These are phyloP conservation scores for Temnothorax ravouxi DNA, from an alignment of 2,888 invertebrate genomes.

Conservation along the genomic window DNA sequence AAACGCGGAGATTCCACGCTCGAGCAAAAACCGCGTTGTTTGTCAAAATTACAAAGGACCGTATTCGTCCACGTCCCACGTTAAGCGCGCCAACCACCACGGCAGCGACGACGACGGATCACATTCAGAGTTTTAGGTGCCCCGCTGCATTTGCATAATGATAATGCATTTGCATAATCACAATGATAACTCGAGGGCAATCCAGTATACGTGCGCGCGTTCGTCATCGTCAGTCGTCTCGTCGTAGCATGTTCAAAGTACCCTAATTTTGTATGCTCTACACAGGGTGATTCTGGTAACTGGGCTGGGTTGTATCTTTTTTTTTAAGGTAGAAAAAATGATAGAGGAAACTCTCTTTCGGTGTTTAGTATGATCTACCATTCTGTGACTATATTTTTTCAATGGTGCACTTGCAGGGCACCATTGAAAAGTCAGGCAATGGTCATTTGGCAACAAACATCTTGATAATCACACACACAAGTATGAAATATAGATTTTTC, in stretches of 20 bases:
- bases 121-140: slow-evolving; percentile 66
- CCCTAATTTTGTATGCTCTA: slow-evolving; percentile 12
- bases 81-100: slow-evolving; percentile 30
- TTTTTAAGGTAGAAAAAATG: background rate
- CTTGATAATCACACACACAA: background rate
- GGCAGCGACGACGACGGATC: slow-evolving; percentile 50
- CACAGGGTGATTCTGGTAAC: background rate
- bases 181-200: slow-evolving; percentile 74
- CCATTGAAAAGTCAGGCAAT: background rate
- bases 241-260: slow-evolving; percentile 11
- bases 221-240: slow-evolving; percentile 22
- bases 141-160: slow-evolving; percentile 73
- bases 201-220: slow-evolving; percentile 43
- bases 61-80: slow-evolving; percentile 58
- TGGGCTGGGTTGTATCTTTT: slow-evolving; percentile 1
- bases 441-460: background rate
- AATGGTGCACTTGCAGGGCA: background rate
- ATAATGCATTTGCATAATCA: slow-evolving; percentile 81
- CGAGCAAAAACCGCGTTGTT: slow-evolving; percentile 50
- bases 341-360: background rate
- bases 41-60: slow-evolving; percentile 60
- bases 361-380: background rate
- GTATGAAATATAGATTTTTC: background rate
- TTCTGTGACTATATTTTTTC: background rate
- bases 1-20: background rate